Evolutionary conservation across 2,888 invertebrate species (phyloP).

Genomic region (Amiota mariae): DNA sequence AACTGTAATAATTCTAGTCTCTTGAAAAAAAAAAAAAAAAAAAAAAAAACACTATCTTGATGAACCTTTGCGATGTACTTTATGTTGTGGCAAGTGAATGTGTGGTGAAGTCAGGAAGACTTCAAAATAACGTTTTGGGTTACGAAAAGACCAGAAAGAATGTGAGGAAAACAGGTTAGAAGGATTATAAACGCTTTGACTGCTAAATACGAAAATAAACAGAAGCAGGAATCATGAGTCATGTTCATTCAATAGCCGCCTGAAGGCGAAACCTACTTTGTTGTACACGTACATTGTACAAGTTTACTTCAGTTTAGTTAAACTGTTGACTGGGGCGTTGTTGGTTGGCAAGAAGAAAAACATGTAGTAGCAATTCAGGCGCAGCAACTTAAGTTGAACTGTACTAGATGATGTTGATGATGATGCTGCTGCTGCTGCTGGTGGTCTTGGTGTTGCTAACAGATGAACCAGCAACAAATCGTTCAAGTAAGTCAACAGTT

Average conservation of each 20-base stretch:
- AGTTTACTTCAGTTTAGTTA: too few species aligned
- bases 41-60: not conserved
- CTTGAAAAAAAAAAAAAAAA: not conserved
- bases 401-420: too few species aligned
- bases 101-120: too few species aligned
- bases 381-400: not conserved
- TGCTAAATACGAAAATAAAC: not conserved
- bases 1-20: too few species aligned
- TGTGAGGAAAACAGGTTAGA: conserved; percentile 7
- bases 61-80: not conserved
- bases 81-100: conserved; percentile 19
- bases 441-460: too few species aligned
- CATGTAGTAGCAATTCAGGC: not conserved
- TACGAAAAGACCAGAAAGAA: not conserved
- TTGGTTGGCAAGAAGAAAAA: too few species aligned
- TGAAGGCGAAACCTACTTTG: conserved; percentile 8
- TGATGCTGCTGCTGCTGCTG: too few species aligned
- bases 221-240: not conserved
- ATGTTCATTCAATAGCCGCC: not conserved
- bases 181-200: not conserved
- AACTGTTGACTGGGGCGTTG: too few species aligned
- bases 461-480: conserved; percentile 1
- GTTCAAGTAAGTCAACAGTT: conserved; percentile 8
- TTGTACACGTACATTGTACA: too few species aligned
- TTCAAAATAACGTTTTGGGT: not conserved